Conservation (phyloP, 2,888 invertebrate species). For the Pristionchus entomophagus region DNA sequence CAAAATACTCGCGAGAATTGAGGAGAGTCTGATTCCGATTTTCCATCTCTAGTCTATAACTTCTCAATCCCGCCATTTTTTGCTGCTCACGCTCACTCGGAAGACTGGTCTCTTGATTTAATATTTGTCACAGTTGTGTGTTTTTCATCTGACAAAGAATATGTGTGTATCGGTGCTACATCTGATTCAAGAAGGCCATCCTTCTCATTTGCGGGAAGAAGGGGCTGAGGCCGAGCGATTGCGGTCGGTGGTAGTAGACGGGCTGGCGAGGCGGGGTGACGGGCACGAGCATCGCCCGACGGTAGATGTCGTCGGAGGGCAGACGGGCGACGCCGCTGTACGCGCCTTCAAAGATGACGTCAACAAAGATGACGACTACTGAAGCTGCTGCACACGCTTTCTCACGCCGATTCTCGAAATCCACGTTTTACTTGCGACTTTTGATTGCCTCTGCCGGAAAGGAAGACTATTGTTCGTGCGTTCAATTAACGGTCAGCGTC, state of each 20-base stretch:
- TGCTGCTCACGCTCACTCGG: too few relatives aligned
- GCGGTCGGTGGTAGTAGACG: background rate
- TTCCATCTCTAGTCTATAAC: background rate
- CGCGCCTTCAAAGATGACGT: background rate
- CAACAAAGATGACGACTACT: background rate
- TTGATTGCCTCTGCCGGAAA: background rate
- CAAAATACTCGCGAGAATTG: too few relatives aligned
- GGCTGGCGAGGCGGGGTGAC: background rate
- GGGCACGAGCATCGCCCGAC: background rate
- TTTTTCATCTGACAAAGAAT: background rate
- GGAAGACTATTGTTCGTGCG: background rate
- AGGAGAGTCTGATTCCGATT: too few relatives aligned
- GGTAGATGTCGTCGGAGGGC: background rate
- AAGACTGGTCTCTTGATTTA: background rate
- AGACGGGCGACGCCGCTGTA: constrained; percentile 16
- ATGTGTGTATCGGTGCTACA: background rate
- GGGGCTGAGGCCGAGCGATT: background rate
- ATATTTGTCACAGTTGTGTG: background rate
- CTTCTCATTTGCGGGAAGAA: constrained; percentile 42
- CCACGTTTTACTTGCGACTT: constrained; percentile 1
- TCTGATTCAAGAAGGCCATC: background rate
- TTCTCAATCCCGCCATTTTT: background rate
- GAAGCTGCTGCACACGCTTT: background rate
- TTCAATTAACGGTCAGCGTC: background rate
- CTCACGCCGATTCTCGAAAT: constrained; percentile 1